Evolutionary conservation across 23 tunicate genomes (phyloP), one percentile per base, ranked within the genome.

Genomic region (Aplidium turbinatum): DNA sequence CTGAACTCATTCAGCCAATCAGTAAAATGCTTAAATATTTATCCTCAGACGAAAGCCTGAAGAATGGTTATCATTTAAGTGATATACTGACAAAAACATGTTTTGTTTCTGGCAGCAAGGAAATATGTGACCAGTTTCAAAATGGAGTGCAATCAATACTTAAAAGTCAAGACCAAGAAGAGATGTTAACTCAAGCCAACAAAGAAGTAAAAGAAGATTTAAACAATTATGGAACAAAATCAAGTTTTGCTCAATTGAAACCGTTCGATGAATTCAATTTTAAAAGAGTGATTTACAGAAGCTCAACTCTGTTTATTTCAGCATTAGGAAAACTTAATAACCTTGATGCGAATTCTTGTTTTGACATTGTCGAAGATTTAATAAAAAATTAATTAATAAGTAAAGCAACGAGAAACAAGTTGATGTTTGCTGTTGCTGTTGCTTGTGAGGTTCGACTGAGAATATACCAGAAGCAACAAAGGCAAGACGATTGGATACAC

Each of bases 371-470:
- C 13, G 48, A 42, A 9, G 48, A 42, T 9, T 42, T 42, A 9
- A 42, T 9, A 42, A 9, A 13, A 9, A 42, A 13, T 9, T 9
- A 42, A 9, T 42, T 42, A 13, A 42, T 42, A 9, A 42, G 48
- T 13, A 42, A 42, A 42, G 48, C 9, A 42, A 9, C 48, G 13
- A 13, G 13, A 9, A 9, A 13, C 9, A 42, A 42, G 48, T 13
- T 42, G 48, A 9, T 42, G 48, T 13, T 42, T 42, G 48, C 48
- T 13, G 13, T 42, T 42, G 9, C 13, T 13, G 48, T 9, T 42
- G 9, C 82, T 2, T 77, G 82, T 28, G 82, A 77, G 31, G 38
- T 63, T 9, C 36, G 82, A 20, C 13, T 45, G 56, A 77, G 47
- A 63, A 28, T 9, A 13, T 13, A 9, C 48, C 9, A 9, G 9